A percentile compares a stretch with the other conserved stretches of the same genome.
Conservation (phyloP, 2,113 vertebrate genomes). For the Cercocebus atys region DNA sequence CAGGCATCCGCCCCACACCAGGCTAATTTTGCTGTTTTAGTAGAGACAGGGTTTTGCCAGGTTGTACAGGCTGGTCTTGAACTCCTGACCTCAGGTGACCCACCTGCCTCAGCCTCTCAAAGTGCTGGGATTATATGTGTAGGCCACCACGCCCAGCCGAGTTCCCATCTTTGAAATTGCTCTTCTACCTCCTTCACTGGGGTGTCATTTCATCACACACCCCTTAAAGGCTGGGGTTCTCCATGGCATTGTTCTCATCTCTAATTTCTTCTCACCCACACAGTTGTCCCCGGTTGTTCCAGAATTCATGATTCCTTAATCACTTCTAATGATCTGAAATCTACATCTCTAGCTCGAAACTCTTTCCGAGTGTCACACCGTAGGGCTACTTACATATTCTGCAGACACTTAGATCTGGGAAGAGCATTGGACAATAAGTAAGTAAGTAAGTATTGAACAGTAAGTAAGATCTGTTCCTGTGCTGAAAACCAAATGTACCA, state of each 20-base stretch:
- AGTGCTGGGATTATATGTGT: too few relatives aligned
- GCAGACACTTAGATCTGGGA: not conserved
- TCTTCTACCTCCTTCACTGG: not conserved
- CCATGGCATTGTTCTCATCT: not conserved
- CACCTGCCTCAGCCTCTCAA: too few relatives aligned
- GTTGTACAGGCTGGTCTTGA: too few relatives aligned
- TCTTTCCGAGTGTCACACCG: not conserved
- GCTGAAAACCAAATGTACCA: too few relatives aligned
- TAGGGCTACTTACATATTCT: not conserved
- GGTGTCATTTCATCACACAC: not conserved
- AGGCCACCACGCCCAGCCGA: rapidly evolving
- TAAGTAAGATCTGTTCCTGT: too few relatives aligned
- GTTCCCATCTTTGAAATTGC: not conserved
- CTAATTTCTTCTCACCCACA: not conserved
- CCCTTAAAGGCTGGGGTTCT: not conserved
- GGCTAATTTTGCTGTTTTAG: too few relatives aligned
- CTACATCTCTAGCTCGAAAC: not conserved
- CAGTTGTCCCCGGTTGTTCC: not conserved
- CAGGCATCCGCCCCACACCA: too few relatives aligned
- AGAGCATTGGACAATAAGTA: too few relatives aligned
- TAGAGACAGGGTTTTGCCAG: too few relatives aligned
- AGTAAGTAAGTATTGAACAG: too few relatives aligned
- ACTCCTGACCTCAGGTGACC: too few relatives aligned
- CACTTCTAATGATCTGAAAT: not conserved
- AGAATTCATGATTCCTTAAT: not conserved